A percentile compares a stretch with the other conserved stretches of the same genome.
phyloP scores from a whole-genome alignment of 2,888 invertebrate genomes.

The Ophion slaviceki region DNA sequence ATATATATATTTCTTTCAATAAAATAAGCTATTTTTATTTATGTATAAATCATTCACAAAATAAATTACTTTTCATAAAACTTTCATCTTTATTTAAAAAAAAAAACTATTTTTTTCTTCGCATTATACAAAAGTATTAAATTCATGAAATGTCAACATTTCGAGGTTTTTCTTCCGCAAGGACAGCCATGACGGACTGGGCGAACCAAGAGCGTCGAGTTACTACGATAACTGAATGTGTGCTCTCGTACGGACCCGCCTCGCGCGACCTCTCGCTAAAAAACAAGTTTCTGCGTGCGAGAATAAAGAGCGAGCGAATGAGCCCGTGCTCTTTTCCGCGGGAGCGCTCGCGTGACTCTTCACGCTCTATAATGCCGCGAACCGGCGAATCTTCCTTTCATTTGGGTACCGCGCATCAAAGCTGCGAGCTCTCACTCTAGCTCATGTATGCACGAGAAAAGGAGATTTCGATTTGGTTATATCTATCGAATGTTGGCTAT shows the following conservation, averaged over 20 bases:
- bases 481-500: background rate
- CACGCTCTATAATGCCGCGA: background rate
- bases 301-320: background rate
- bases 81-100: background rate
- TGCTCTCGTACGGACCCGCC: background rate
- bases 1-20: no score
- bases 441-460: background rate
- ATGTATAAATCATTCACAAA: no score
- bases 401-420: background rate
- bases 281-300: background rate
- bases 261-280: background rate
- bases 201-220: background rate
- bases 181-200: background rate
- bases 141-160: background rate
- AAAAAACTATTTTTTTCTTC: background rate
- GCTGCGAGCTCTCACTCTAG: background rate
- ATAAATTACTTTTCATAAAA: no score
- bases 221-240: conserved; percentile 11
- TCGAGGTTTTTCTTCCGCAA: conserved; percentile 6
- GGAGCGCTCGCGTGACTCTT: background rate
- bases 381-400: background rate
- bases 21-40: no score
- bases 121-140: background rate
- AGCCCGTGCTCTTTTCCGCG: background rate
- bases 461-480: background rate